Evolutionary conservation across 2,888 invertebrate species (phyloP).

Genomic region (Fissipunctia ypsillon): DNA sequence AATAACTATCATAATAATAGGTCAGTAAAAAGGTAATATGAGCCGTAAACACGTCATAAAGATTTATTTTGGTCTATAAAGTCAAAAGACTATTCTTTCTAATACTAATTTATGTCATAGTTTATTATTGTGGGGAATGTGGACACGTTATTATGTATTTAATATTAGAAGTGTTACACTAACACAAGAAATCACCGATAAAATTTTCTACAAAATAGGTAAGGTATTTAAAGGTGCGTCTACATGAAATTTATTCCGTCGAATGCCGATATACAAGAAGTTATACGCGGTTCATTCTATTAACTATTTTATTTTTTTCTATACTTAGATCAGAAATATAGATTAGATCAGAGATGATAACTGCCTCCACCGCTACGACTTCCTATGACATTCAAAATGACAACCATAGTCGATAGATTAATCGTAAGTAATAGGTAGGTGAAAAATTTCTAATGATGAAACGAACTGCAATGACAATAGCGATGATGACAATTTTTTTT

Average conservation of each 20-base stretch:
- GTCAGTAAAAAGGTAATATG: conserved; percentile 45
- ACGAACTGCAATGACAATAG: neutral
- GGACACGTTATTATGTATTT: conserved; percentile 1
- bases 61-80: conserved; percentile 53
- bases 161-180: neutral
- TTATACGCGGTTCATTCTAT: no score
- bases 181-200: neutral
- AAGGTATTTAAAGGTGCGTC: no score
- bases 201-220: no score
- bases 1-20: conserved; percentile 36
- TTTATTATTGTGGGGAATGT: conserved; percentile 14
- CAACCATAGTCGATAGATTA: neutral
- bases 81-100: conserved; percentile 28
- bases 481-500: no score
- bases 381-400: neutral
- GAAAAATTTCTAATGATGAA: neutral
- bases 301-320: neutral
- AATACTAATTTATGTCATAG: conserved; percentile 48
- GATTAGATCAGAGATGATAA: neutral
- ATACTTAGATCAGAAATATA: no score
- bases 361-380: neutral
- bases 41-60: conserved; percentile 46
- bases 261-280: no score
- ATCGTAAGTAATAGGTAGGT: neutral
- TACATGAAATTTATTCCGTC: no score